These are phyloP conservation scores for Menura novaehollandiae DNA, from an alignment of 2,113 vertebrate species.

Conservation along the genomic window DNA sequence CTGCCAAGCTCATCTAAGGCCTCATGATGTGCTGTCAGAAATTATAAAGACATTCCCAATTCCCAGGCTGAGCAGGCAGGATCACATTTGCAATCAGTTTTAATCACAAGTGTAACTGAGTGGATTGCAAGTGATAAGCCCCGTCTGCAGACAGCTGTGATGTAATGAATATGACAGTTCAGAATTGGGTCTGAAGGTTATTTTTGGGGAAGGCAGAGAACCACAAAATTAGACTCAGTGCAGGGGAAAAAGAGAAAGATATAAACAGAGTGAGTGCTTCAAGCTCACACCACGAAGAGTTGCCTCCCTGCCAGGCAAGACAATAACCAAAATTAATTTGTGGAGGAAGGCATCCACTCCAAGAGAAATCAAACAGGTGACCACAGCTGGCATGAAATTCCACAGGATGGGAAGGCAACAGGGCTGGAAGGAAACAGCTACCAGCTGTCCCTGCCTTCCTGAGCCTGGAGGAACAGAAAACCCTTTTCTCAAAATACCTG, in stretches of 20 bases:
- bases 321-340: conserved; percentile 74
- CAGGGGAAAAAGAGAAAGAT: conserved; percentile 1
- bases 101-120: conserved; percentile 62
- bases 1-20: neutral
- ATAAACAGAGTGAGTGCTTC: neutral
- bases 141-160: conserved; percentile 39
- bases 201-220: conserved; percentile 44
- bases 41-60: conserved; percentile 40
- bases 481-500: neutral
- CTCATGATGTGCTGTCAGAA: conserved; percentile 46
- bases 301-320: conserved; percentile 22
- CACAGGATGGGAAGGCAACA: neutral
- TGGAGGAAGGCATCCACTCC: conserved; percentile 45
- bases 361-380: conserved; percentile 71
- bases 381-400: conserved; percentile 60
- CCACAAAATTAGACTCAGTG: conserved; percentile 56
- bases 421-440: neutral
- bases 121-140: conserved; percentile 34
- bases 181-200: conserved; percentile 34
- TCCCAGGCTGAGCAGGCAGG: conserved; percentile 45
- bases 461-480: neutral
- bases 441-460: neutral
- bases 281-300: neutral
- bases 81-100: conserved; percentile 61
- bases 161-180: conserved; percentile 58